Percentiles rank a stretch among this genome's conserved stretches.
Conservation (phyloP, 2,888 invertebrate genomes). For the Parnassius apollo region DNA sequence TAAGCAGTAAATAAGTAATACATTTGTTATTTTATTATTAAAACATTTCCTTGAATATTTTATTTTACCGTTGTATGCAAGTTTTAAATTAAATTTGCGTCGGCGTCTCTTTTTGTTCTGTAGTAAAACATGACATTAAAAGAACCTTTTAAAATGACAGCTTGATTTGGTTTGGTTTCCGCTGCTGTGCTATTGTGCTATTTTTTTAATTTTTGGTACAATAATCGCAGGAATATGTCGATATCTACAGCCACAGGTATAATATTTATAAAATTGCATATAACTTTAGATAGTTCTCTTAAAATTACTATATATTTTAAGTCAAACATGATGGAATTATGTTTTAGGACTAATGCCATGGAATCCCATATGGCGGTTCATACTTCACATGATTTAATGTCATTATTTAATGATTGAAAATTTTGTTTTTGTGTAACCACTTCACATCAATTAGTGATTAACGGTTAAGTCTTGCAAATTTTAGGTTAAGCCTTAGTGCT, state of each 20-base stretch:
- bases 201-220: slow-evolving; percentile 72
- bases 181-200: slow-evolving; percentile 80
- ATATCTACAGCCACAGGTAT: slow-evolving; percentile 78
- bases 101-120: slow-evolving; percentile 25
- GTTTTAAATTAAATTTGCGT: slow-evolving; percentile 4
- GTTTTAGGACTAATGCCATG: slow-evolving; percentile 79
- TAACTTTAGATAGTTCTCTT: slow-evolving; percentile 37
- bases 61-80: slow-evolving; percentile 3
- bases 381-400: slow-evolving; percentile 78
- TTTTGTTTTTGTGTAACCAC: slow-evolving; percentile 31
- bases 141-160: slow-evolving; percentile 76
- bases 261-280: slow-evolving; percentile 40
- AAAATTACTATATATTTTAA: slow-evolving; percentile 48
- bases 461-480: slow-evolving; percentile 32
- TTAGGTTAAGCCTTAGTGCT: slow-evolving; percentile 41
- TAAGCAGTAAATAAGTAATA: not conserved
- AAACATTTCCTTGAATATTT: not conserved
- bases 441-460: slow-evolving; percentile 27
- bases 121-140: slow-evolving; percentile 39
- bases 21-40: not conserved
- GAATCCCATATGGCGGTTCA: slow-evolving; percentile 81
- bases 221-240: slow-evolving; percentile 70
- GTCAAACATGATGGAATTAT: slow-evolving; percentile 66
- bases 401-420: slow-evolving; percentile 61
- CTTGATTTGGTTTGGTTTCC: slow-evolving; percentile 82